These are phyloP conservation scores for Tenualosa ilisha DNA, from an alignment of 2,797 vertebrate genomes.

Conservation along the genomic window DNA sequence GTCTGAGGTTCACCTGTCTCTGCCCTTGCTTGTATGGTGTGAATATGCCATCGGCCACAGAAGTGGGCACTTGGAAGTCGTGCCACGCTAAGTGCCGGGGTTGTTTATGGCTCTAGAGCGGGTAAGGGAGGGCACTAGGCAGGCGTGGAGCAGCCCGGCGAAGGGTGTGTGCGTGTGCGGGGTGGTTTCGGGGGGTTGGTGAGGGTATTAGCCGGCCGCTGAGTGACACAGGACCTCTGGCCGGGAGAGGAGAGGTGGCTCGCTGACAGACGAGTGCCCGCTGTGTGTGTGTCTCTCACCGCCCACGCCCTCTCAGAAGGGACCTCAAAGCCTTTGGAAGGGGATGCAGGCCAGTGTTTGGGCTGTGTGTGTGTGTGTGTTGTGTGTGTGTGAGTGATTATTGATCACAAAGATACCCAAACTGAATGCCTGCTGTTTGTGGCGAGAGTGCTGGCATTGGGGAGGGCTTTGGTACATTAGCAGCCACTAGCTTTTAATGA, in stretches of 20 bases:
- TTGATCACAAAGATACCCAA: too few relatives aligned
- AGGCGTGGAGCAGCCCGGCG: constrained; percentile 23
- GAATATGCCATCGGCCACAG: not conserved
- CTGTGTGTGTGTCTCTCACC: not conserved
- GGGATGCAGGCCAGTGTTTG: too few relatives aligned
- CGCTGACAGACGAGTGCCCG: constrained; percentile 31
- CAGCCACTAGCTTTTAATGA: not conserved
- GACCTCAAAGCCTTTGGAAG: too few relatives aligned
- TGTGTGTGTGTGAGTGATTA: too few relatives aligned
- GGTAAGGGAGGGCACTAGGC: not conserved
- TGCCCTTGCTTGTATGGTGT: not conserved
- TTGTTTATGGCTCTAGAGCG: not conserved
- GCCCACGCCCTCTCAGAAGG: not conserved
- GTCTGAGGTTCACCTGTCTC: not conserved
- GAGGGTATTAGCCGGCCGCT: constrained; percentile 38
- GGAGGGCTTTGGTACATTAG: not conserved
- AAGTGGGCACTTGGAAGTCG: not conserved
- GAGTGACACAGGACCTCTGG: constrained; percentile 40
- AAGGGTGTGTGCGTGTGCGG: too few relatives aligned
- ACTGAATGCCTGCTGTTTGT: too few relatives aligned
- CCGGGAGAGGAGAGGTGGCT: constrained; percentile 37
- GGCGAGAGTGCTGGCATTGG: not conserved
- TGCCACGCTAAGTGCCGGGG: not conserved
- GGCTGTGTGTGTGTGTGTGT: too few relatives aligned
- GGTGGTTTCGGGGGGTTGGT: constrained; percentile 33